Percentiles rank a stretch among this genome's conserved stretches.
Evolutionary conservation across 2,888 invertebrate species (phyloP).

Genomic region (Homarus gammarus): DNA sequence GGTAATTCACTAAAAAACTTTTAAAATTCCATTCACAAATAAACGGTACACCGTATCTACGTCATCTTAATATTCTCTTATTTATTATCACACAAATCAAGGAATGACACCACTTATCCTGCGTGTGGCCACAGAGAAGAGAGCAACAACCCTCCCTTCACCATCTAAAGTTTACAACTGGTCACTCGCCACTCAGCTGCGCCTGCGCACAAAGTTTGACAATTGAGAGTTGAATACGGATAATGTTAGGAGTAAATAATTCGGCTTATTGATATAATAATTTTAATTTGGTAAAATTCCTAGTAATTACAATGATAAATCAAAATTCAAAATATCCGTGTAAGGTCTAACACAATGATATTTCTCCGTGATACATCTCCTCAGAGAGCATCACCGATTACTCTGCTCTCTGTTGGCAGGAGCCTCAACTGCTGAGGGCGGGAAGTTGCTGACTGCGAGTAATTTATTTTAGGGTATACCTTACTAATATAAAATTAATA

Average conservation of each 20-base stretch:
- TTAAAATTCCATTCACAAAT: not conserved
- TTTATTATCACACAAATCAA: slow-evolving; percentile 23
- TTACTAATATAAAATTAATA: too few species aligned
- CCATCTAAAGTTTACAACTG: slow-evolving; percentile 29
- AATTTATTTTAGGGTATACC: not conserved
- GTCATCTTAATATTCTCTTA: slow-evolving; percentile 20
- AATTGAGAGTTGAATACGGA: slow-evolving; percentile 4
- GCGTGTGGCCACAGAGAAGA: slow-evolving; percentile 9
- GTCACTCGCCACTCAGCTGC: not conserved
- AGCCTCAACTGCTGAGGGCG: not conserved
- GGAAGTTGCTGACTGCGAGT: not conserved
- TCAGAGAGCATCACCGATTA: not conserved
- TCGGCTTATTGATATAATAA: not conserved
- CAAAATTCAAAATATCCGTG: not conserved
- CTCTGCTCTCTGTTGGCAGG: slow-evolving; percentile 7
- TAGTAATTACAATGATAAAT: too few species aligned
- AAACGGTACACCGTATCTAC: not conserved
- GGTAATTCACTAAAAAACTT: slow-evolving; percentile 13
- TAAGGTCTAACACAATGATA: not conserved
- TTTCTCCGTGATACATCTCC: not conserved
- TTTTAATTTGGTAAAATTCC: not conserved
- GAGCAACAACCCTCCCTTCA: not conserved
- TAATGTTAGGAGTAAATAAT: not conserved
- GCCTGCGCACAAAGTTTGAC: slow-evolving; percentile 13
- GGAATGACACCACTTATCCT: not conserved